Evolutionary conservation across 2,797 vertebrate genomes (phyloP).

Genomic region (Picus viridis): DNA sequence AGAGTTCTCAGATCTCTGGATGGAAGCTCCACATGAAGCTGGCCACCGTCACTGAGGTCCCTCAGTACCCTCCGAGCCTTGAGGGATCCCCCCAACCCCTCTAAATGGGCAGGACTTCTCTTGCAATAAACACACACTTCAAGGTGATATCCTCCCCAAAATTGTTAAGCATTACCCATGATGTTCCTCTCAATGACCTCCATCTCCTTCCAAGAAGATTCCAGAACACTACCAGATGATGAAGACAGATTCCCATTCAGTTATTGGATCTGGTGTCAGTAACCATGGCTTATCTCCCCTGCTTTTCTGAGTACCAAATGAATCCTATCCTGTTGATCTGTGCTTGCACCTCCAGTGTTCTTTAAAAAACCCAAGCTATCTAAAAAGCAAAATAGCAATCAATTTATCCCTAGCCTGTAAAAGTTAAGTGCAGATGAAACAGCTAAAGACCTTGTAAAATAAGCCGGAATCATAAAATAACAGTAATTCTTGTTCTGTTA

Average conservation of each 20-base stretch:
- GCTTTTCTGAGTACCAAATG: neutral
- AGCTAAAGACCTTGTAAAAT: constrained; percentile 59
- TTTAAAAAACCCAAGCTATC: constrained; percentile 24
- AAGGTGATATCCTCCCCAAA: neutral
- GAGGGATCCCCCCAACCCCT: neutral
- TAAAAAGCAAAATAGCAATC: constrained; percentile 43
- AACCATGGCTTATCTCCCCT: neutral
- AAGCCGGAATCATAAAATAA: constrained; percentile 55
- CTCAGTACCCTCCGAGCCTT: neutral
- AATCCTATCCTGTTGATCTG: neutral
- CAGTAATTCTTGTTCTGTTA: constrained; percentile 62
- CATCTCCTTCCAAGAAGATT: neutral
- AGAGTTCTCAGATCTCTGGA: neutral
- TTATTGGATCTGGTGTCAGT: neutral
- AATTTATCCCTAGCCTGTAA: constrained; percentile 41
- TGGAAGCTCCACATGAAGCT: neutral
- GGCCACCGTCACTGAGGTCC: neutral
- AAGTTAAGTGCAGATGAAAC: constrained; percentile 56
- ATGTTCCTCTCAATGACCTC: neutral
- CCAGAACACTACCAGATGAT: neutral
- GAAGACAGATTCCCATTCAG: neutral
- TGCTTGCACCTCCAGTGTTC: neutral
- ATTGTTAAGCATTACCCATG: neutral
- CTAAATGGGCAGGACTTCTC: neutral
- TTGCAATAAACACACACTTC: neutral